A percentile compares a stretch with the other conserved stretches of the same genome.
These are phyloP conservation scores for Garra rufa DNA, from an alignment of 2,113 vertebrate species.

Conservation along the genomic window DNA sequence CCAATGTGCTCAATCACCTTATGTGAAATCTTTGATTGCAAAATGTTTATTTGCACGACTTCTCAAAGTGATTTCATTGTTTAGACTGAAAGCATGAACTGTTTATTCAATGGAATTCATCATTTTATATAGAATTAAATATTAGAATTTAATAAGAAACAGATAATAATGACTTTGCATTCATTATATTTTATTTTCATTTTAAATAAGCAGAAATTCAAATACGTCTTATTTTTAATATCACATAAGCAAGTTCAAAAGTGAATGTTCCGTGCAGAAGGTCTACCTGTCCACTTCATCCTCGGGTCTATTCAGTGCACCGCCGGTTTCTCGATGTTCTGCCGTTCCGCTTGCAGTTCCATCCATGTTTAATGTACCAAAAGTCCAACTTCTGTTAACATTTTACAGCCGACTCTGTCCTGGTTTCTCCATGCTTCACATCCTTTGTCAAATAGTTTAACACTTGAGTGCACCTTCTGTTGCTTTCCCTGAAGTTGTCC, in stretches of 20 bases:
- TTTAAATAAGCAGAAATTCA: background rate
- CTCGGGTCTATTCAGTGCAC: background rate
- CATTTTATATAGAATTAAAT: background rate
- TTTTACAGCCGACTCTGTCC: constrained; percentile 15
- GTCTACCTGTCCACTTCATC: constrained; percentile 33
- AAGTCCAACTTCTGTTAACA: constrained; percentile 33
- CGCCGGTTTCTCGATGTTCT: background rate
- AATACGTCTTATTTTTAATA: background rate
- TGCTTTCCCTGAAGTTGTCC: background rate
- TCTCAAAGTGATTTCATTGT: background rate
- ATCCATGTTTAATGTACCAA: constrained; percentile 46
- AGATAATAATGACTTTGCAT: too few species aligned
- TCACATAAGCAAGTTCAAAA: background rate
- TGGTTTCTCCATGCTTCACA: constrained; percentile 23
- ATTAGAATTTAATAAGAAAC: background rate
- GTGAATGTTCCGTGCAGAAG: background rate
- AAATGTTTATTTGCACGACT: background rate
- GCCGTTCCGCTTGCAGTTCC: constrained; percentile 1
- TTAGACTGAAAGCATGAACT: background rate
- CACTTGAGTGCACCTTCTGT: constrained; percentile 1
- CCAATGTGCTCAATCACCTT: background rate
- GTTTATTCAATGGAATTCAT: background rate
- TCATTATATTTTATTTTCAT: too few species aligned
- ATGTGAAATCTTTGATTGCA: background rate
- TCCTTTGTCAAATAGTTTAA: constrained; percentile 6